Base-by-base conservation (phyloP, 1,140 invertebrate species). In the Diorhabda sublineata region DNA sequence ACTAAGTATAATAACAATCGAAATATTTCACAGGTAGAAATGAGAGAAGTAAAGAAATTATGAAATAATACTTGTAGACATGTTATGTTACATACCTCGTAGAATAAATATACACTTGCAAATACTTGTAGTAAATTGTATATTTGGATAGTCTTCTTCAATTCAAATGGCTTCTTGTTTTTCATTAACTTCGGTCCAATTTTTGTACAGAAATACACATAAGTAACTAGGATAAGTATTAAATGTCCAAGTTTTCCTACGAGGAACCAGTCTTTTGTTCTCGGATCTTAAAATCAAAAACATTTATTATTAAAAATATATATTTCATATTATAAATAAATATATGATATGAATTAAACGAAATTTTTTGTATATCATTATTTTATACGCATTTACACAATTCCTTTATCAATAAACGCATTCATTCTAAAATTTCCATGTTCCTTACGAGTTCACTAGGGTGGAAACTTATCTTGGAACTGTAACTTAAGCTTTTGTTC, bases 251-350 rank as follows among this genome's bases (percentile, higher is more conserved):
- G 93, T 4, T 90, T 88, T 42, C 89, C 87, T 80, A 93, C 89
- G 7, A 98, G 82, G 74, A 92, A 89, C 95, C 94, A 97, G 75
- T 92, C 88, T 69, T 86, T 86, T 9, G 95, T 95, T 68, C 93
- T 85, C 8, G 89, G 89, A 87, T 96, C 94, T 93, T 83, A n/a
- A 86, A 87, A 64, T 56, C 11, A 64, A 64, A n/a, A 11, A 26
- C 2, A 9, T 42, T 8, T 52, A 52, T 4, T 52, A 52, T 52
- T 8, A 52, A 2, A 52, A 52, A 52, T 52, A 4, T 52, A 4
- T 26, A 26, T 26, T 26, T 26, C 26, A 26, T 26, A 26, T 26
- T 26, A 26, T 26, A 26, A 26, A 26, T 26, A 26, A 26, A 26
- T 1, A 26, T 26, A 26, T 26, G 26, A 26, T 26, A 26, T 26